A percentile compares a stretch with the other conserved stretches of the same genome.
Evolutionary conservation across 2,888 invertebrate genomes (phyloP).

Genomic region (Chironomus tentans): DNA sequence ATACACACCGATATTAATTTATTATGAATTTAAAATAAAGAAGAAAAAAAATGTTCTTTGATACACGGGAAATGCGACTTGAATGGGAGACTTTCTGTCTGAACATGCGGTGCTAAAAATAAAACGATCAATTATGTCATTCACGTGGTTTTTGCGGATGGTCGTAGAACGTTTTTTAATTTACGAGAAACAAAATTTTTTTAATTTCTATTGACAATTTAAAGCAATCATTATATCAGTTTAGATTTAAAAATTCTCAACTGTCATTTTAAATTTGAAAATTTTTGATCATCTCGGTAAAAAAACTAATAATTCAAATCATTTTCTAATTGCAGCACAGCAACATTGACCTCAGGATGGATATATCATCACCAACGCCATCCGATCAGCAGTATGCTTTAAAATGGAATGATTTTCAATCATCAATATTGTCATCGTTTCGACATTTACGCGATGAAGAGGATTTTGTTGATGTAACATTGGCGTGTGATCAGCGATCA

Average conservation of each 20-base stretch:
- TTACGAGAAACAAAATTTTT: neutral
- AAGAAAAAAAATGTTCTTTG: no score
- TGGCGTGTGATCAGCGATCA: slow-evolving; percentile 82
- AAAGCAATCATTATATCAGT: no score
- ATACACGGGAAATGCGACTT: no score
- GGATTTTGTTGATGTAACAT: slow-evolving; percentile 87
- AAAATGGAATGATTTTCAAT: slow-evolving; percentile 91
- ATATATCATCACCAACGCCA: slow-evolving; percentile 41
- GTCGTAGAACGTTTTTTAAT: no score
- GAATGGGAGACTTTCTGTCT: no score
- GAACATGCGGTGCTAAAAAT: no score
- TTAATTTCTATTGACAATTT: neutral
- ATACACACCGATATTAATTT: no score
- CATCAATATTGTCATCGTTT: slow-evolving; percentile 82
- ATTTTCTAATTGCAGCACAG: neutral
- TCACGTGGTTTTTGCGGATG: no score
- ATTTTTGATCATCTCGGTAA: neutral
- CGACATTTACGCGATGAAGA: slow-evolving; percentile 80
- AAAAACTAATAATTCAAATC: neutral
- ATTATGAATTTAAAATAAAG: no score
- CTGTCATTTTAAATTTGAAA: neutral
- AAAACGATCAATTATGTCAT: no score
- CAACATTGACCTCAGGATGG: slow-evolving; percentile 11
- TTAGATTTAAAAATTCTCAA: neutral
- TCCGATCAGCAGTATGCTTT: slow-evolving; percentile 83